Percentiles rank a stretch among this genome's conserved stretches.
These are phyloP conservation scores for Carassius gibelio DNA, from an alignment of 2,113 vertebrate species.

Conservation along the genomic window DNA sequence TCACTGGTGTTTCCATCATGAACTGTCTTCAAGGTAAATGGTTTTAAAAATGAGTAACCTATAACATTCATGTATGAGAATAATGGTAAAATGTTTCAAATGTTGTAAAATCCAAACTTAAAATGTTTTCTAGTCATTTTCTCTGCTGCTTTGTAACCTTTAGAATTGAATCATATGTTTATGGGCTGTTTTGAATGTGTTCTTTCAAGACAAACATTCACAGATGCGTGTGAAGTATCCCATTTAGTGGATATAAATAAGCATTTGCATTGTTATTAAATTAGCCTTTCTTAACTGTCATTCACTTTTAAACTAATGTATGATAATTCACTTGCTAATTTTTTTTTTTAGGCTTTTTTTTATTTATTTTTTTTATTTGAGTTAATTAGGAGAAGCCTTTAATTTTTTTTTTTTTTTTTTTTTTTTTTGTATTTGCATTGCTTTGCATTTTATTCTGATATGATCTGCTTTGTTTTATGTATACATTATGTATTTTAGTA, in stretches of 20 bases:
- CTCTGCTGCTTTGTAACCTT: neutral
- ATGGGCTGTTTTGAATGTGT: neutral
- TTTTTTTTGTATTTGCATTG: neutral
- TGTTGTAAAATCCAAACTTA: neutral
- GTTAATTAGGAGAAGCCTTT: neutral
- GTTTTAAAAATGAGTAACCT: neutral
- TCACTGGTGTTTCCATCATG: neutral
- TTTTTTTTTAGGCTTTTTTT: too few relatives aligned
- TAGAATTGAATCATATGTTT: neutral
- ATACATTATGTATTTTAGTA: neutral
- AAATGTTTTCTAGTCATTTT: neutral
- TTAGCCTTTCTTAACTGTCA: neutral
- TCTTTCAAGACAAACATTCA: slow-evolving; percentile 20
- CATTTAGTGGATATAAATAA: neutral
- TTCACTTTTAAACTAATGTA: neutral
- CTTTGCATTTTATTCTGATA: neutral
- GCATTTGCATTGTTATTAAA: neutral
- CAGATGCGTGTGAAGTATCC: neutral
- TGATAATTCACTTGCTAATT: neutral
- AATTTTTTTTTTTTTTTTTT: neutral
- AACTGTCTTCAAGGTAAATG: neutral
- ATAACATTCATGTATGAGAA: neutral
- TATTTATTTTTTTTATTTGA: neutral
- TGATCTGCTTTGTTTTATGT: too few relatives aligned
- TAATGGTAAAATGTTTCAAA: neutral